These are phyloP conservation scores for Nomada fucata DNA, from an alignment of 2,888 invertebrate genomes.

Conservation along the genomic window DNA sequence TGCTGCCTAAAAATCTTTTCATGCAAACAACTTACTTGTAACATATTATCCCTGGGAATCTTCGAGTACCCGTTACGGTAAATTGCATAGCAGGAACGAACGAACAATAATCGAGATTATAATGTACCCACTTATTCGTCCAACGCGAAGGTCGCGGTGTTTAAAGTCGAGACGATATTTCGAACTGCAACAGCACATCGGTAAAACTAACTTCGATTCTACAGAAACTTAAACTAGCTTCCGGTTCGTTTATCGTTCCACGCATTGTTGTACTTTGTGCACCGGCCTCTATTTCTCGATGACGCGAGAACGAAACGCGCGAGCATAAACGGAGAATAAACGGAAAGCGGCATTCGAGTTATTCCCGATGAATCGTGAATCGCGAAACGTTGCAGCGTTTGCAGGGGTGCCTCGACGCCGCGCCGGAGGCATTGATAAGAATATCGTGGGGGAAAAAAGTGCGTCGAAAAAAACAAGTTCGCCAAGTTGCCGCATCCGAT, in stretches of 20 bases:
- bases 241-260: background rate
- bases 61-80: too few relatives aligned
- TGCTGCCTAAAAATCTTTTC: too few relatives aligned
- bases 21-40: too few relatives aligned
- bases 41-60: too few relatives aligned
- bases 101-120: too few relatives aligned
- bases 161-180: too few relatives aligned
- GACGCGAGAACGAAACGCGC: background rate
- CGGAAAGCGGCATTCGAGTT: background rate
- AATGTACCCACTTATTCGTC: too few relatives aligned
- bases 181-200: background rate
- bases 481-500: background rate
- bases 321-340: background rate
- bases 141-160: too few relatives aligned
- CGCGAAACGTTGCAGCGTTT: background rate
- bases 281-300: background rate
- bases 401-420: background rate
- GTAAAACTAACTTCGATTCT: background rate
- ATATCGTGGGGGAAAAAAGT: background rate
- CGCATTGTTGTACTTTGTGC: background rate
- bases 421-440: constrained; percentile 6
- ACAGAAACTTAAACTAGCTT: background rate
- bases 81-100: too few relatives aligned
- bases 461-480: constrained; percentile 29
- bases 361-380: constrained; percentile 10